Conservation (phyloP, 1,140 invertebrate genomes). For the Atopsyche davidsoni region DNA sequence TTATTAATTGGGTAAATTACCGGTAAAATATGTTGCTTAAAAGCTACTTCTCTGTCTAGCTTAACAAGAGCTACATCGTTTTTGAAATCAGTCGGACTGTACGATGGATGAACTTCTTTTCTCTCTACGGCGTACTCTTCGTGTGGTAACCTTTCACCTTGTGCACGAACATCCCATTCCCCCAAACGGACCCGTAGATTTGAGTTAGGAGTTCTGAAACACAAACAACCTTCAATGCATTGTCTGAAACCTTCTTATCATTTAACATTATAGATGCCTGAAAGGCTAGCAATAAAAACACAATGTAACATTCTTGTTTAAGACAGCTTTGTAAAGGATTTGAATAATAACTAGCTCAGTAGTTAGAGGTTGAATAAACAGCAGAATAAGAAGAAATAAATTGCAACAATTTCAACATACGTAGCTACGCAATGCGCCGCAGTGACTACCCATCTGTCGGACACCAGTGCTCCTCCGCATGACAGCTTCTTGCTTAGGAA, state of each 20-base stretch:
- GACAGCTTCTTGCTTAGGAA: constrained; percentile 85
- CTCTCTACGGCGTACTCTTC: constrained; percentile 84
- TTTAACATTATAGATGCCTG: too few relatives aligned
- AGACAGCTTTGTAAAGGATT: constrained; percentile 25
- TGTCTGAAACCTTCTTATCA: too few relatives aligned
- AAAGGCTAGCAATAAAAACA: too few relatives aligned
- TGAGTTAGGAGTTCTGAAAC: constrained; percentile 63
- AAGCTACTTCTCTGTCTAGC: constrained; percentile 68
- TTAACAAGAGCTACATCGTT: constrained; percentile 85
- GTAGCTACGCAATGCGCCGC: constrained; percentile 84
- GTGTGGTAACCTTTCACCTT: constrained; percentile 72
- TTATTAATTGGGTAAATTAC: constrained; percentile 51
- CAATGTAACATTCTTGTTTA: too few relatives aligned
- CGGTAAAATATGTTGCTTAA: constrained; percentile 85
- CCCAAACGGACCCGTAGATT: constrained; percentile 82
- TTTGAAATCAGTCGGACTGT: constrained; percentile 80
- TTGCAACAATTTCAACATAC: constrained; percentile 52
- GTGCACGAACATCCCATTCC: constrained; percentile 84
- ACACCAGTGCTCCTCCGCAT: constrained; percentile 85
- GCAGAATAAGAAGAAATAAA: background rate
- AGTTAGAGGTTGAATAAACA: constrained; percentile 12
- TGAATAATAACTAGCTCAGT: constrained; percentile 28
- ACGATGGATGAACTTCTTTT: constrained; percentile 84
- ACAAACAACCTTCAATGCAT: constrained; percentile 1
- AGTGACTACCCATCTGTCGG: constrained; percentile 83